Evolutionary conservation across 2,888 invertebrate species (phyloP), one percentile per base, ranked within the genome.

Genomic region (Gari tellinella): DNA sequence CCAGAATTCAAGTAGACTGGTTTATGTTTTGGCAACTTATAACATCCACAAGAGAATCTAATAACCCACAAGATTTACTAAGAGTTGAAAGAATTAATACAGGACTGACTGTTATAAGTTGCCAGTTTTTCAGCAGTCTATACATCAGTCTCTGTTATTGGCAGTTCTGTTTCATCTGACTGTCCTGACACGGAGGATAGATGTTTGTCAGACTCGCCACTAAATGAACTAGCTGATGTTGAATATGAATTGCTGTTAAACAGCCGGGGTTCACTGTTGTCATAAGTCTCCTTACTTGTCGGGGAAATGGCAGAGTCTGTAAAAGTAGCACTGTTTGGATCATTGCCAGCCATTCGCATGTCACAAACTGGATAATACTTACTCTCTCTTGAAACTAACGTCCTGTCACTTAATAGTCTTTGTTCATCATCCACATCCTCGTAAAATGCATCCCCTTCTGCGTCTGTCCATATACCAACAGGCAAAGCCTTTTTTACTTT

Each of bases 71-170:
- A n/a, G n/a, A n/a, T n/a, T n/a, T n/a, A n/a, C n/a, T n/a, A n/a
- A n/a, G n/a, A n/a, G n/a, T n/a, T n/a, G 31, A 31, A 31, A 31
- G 31, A 10, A 10, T 31, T 31, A 31, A 31, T 10, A 31, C 31
- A 31, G 31, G 10, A 10, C n/a, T n/a, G n/a, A n/a, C n/a, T n/a
- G n/a, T n/a, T 7, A 31, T 31, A 31, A 31, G 10, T 31, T 31
- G 5, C 31, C 31, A 31, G 10, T 7, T 31, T n/a, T 31, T 4
- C 31, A 31, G 31, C 31, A 31, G 31, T 31, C 56, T 57, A 86
- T 10, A 86, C 86, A 78, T 86, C 84, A 14, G 83, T 84, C 64
- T 86, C 84, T 25, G 77, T 66, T 38, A 84, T 57, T 4, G 81
- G 82, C 15, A 80, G 77, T 23, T 86, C 83, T 2, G 75, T 67